A percentile compares a stretch with the other conserved stretches of the same genome.
These are phyloP conservation scores for Streptopelia turtur DNA, from an alignment of 2,797 vertebrate genomes.

Conservation along the genomic window DNA sequence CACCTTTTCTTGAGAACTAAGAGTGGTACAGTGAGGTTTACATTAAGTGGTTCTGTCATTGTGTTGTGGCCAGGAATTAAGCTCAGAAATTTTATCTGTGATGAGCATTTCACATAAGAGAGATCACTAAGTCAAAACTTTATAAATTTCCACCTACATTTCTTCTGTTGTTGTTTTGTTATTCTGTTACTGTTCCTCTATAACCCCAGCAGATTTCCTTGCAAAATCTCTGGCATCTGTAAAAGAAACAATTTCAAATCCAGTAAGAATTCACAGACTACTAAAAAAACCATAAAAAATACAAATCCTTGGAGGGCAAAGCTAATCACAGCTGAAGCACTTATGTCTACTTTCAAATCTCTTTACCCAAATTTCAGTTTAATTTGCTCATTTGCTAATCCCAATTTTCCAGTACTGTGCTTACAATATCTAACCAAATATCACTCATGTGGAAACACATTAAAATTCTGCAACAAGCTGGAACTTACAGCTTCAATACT, in stretches of 20 bases:
- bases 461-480: neutral
- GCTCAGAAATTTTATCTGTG: neutral
- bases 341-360: neutral
- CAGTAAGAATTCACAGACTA: neutral
- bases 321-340: neutral
- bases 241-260: neutral
- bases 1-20: neutral
- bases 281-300: neutral
- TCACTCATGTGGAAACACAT: neutral
- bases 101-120: neutral
- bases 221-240: neutral
- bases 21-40: neutral
- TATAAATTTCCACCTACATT: neutral
- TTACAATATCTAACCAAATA: neutral
- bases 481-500: neutral
- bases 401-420: neutral
- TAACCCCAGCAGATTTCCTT: neutral
- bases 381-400: constrained; percentile 35
- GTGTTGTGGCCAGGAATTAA: neutral
- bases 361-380: constrained; percentile 28
- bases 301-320: neutral
- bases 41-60: neutral
- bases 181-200: neutral
- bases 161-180: neutral
- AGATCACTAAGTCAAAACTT: neutral